Base-by-base conservation (phyloP, 2,113 vertebrate species). In the Tachysurus fulvidraco region DNA sequence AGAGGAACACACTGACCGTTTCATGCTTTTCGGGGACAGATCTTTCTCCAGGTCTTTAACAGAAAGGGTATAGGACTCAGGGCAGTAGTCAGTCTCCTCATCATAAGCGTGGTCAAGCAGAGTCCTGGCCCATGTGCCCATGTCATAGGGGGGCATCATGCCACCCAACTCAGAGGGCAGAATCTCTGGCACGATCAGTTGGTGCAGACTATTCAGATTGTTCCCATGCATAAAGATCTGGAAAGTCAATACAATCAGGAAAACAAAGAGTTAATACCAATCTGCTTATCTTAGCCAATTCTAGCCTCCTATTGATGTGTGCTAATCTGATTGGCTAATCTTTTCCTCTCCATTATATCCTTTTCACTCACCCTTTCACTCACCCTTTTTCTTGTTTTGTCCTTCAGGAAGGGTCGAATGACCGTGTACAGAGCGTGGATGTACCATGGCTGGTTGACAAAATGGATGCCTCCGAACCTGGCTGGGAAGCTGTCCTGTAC, bases 201-300 rank as follows among this genome's bases (percentile, higher is more conserved):
- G 98, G 92, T 99, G 98, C 83, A 99, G 95, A 90, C 98, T 99
- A 93, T 98, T 99, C 92, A 99, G 95, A 91, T 99, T 99, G 93
- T 99, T 99, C 13, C 98, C 98, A 81, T 99, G 98, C 93, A 99
- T 96, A 94, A 99, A 99, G 96, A 99, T 99, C 98, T 99, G 91
- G 36, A 60, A 0, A 52, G 12, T 8, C 23, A n/a, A 71, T 41
- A 57, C 12, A 30, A 50, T 36, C 46, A 79, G 28, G 14, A 41
- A 74, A 25, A 59, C 4, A 76, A 77, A 77, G 36, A 25, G 19
- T 30, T 9, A 16, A 23, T 54, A 25, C 71, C 1, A 19, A 4
- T 64, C n/a, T 10, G 46, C 14, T 74, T 76, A 52, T 74, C 67
- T 52, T 52, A 71, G 4, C n/a, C 54, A 50, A 76, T 76, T 83